Percentiles rank a stretch among this genome's conserved stretches.
These are phyloP conservation scores for Sericinus montela DNA, from an alignment of 2,888 invertebrate species.

Conservation along the genomic window DNA sequence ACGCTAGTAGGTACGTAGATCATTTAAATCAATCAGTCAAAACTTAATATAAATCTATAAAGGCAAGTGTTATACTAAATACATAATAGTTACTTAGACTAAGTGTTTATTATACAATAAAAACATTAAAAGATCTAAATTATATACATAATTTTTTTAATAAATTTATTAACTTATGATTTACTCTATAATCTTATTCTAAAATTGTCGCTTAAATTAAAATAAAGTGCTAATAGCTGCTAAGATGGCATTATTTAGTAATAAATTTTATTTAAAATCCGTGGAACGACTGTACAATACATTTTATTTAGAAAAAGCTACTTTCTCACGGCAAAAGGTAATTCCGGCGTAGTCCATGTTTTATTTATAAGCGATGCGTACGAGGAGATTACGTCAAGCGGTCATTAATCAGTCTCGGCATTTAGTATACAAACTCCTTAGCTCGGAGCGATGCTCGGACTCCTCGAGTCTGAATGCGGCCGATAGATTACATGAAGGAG, in stretches of 20 bases:
- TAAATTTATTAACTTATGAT: constrained; percentile 45
- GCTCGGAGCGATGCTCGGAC: constrained; percentile 2
- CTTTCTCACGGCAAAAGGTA: constrained; percentile 25
- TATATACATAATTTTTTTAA: constrained; percentile 60
- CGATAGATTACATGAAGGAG: neutral
- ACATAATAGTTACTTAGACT: constrained; percentile 32
- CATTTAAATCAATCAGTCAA: constrained; percentile 70
- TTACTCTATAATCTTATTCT: constrained; percentile 24
- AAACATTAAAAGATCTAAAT: constrained; percentile 33
- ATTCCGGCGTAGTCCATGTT: constrained; percentile 24
- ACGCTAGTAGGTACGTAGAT: constrained; percentile 44
- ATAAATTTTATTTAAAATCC: constrained; percentile 4
- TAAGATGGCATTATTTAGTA: constrained; percentile 22
- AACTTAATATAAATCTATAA: constrained; percentile 55
- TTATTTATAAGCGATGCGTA: constrained; percentile 20
- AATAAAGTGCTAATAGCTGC: constrained; percentile 31
- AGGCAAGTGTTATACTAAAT: constrained; percentile 65
- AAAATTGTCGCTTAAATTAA: constrained; percentile 18
- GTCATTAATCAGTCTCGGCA: constrained; percentile 15
- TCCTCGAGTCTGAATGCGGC: constrained; percentile 11
- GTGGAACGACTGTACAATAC: constrained; percentile 6
- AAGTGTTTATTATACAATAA: constrained; percentile 37
- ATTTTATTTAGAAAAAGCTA: constrained; percentile 23
- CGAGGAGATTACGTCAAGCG: constrained; percentile 16
- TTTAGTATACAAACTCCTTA: constrained; percentile 6